Evolutionary conservation across 1,140 invertebrate genomes (phyloP), one percentile per base, ranked within the genome.

Genomic region (Drosophila pectinifera): DNA sequence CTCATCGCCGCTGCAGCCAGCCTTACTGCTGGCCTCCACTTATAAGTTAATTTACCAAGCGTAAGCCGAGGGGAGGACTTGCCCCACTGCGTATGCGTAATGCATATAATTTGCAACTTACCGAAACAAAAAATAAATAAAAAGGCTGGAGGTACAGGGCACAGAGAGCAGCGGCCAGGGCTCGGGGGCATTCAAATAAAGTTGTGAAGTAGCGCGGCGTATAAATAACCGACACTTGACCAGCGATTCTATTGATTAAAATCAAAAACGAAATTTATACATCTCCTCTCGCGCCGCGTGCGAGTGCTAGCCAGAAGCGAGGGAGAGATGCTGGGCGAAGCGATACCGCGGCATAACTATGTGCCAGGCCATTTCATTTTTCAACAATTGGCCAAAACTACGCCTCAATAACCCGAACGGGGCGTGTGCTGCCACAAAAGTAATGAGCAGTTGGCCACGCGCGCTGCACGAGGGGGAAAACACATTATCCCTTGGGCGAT

Each of bases 381-480:
- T 89, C 84, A 89, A 90, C 84, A 89, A 89, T 89, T 89, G 84
- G 64, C 77, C 77, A 80, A 89, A 79, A 76, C 58, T 64, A 84
- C 80, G 80, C 84, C 84, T 90, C 73, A 88, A 88, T 81, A 77
- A 70, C 48, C 68, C 73, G 56, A 49, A 61, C 53, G 59, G 84
- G 84, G 84, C 84, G 84, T 88, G 51, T 65, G 53, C 67, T 48
- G 63, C 69, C 76, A 78, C 63, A 89, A 90, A 89, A 89, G 80
- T 89, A 89, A 90, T 89, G 84, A 89, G 80, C 85, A 89, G 51
- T 90, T 89, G 84, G 84, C 85, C 84, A 89, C 84, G 84, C 84
- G 84, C 84, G 78, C 65, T 58, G 28, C 72, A 57, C 57, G 46
- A 72, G 28, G 39, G 43, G 49, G 54, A 62, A 57, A 64, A 57